phyloP scores from a whole-genome alignment of 2,797 vertebrate genomes.

The Myripristis murdjan region DNA sequence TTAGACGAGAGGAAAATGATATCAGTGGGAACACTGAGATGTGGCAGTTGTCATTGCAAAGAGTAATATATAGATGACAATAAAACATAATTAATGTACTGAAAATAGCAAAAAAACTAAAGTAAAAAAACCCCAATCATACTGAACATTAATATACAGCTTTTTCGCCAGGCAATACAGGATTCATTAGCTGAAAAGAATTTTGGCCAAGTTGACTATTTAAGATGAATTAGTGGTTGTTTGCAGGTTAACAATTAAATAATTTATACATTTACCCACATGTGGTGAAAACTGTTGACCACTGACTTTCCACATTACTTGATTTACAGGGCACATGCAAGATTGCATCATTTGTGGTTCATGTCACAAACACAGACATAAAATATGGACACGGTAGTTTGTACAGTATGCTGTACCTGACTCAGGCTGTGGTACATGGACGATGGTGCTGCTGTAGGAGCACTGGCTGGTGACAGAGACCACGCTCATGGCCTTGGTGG shows the following conservation, averaged over 20 bases:
- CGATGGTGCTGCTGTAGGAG: slow-evolving; percentile 92
- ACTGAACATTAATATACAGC: too few species aligned
- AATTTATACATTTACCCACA: background rate
- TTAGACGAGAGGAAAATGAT: too few species aligned
- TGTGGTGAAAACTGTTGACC: background rate
- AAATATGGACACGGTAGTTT: background rate
- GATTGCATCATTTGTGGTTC: background rate
- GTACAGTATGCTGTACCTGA: slow-evolving; percentile 82
- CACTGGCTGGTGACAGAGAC: slow-evolving; percentile 91
- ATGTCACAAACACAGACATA: background rate
- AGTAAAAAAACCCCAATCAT: too few species aligned
- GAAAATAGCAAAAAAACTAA: too few species aligned
- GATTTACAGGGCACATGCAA: background rate
- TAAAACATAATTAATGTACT: too few species aligned
- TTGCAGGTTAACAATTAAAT: too few species aligned
- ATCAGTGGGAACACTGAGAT: background rate
- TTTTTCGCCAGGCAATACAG: too few species aligned
- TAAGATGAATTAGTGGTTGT: background rate
- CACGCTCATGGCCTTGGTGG: slow-evolving; percentile 87
- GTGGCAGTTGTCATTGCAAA: too few species aligned
- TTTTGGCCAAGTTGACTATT: background rate
- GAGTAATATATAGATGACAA: too few species aligned
- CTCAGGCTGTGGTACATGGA: slow-evolving; percentile 90
- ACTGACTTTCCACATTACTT: background rate
- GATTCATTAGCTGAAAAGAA: background rate